Percentiles rank a stretch among this genome's conserved stretches.
phyloP scores from a whole-genome alignment of 2,797 vertebrate species.

The Bradypus variegatus region DNA sequence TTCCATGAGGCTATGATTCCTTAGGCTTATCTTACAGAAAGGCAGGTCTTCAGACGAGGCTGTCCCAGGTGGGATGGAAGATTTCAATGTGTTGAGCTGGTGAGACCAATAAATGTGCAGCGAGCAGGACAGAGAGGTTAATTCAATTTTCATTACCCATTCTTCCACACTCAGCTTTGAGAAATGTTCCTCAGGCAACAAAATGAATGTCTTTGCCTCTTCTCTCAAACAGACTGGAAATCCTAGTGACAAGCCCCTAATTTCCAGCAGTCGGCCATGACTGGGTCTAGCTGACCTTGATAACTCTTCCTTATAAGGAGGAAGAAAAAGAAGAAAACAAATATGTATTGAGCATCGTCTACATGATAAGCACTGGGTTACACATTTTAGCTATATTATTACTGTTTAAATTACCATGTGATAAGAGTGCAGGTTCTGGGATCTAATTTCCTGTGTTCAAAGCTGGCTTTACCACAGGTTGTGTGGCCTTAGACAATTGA shows the following conservation, averaged over 20 bases:
- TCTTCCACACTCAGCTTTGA: neutral
- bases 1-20: neutral
- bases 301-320: conserved; percentile 5
- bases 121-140: neutral
- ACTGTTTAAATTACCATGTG: neutral
- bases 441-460: neutral
- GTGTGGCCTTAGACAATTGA: neutral
- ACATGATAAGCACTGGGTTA: neutral
- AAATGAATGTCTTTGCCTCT: conserved; percentile 32
- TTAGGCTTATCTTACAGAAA: neutral
- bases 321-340: conserved; percentile 32
- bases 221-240: conserved; percentile 28
- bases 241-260: conserved; percentile 46
- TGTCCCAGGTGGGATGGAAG: neutral
- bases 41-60: neutral
- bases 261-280: conserved; percentile 36
- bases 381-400: neutral
- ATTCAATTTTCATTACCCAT: conserved; percentile 24
- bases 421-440: neutral
- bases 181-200: conserved; percentile 16
- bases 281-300: neutral
- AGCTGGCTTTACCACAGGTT: neutral
- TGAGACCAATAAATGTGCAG: neutral
- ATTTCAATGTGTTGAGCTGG: neutral
- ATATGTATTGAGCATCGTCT: neutral